Evolutionary conservation across 1,140 invertebrate species (phyloP).

Genomic region (Gonatopus flavifemur): DNA sequence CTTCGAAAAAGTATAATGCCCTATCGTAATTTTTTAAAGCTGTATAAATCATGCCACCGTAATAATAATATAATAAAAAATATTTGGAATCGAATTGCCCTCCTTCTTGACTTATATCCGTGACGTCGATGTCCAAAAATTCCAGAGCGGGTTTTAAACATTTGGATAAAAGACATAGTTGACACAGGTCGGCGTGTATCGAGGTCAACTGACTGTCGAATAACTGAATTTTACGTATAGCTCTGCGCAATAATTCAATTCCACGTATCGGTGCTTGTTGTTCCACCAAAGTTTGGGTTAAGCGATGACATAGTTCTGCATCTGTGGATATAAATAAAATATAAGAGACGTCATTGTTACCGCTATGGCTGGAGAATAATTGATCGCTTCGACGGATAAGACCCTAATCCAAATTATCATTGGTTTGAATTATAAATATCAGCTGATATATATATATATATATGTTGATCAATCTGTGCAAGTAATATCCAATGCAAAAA

Average conservation of each 20-base stretch:
- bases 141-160: conserved; percentile 89
- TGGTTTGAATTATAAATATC: no score
- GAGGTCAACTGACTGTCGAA: conserved; percentile 88
- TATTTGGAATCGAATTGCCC: conserved; percentile 88
- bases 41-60: conserved; percentile 96
- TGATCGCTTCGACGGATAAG: neutral
- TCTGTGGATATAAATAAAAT: conserved; percentile 60
- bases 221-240: conserved; percentile 86
- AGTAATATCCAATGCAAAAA: neutral
- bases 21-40: conserved; percentile 90
- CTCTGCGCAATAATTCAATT: conserved; percentile 79
- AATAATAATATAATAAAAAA: conserved; percentile 94
- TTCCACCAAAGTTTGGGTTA: conserved; percentile 78
- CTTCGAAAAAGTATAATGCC: conserved; percentile 94
- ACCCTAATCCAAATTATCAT: no score
- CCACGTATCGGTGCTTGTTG: conserved; percentile 78
- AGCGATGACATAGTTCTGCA: conserved; percentile 83
- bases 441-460: neutral
- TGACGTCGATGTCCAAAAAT: conserved; percentile 89
- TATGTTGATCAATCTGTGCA: neutral
- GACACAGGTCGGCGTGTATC: conserved; percentile 91
- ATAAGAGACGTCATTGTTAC: conserved; percentile 15
- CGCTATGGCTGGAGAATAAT: neutral
- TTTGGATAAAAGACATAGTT: conserved; percentile 88
- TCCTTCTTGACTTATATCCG: conserved; percentile 84